Percentiles rank a stretch among this genome's conserved stretches.
These are phyloP conservation scores for Ceratoteleas bidentatus DNA, from an alignment of 1,140 invertebrate species.

Conservation along the genomic window DNA sequence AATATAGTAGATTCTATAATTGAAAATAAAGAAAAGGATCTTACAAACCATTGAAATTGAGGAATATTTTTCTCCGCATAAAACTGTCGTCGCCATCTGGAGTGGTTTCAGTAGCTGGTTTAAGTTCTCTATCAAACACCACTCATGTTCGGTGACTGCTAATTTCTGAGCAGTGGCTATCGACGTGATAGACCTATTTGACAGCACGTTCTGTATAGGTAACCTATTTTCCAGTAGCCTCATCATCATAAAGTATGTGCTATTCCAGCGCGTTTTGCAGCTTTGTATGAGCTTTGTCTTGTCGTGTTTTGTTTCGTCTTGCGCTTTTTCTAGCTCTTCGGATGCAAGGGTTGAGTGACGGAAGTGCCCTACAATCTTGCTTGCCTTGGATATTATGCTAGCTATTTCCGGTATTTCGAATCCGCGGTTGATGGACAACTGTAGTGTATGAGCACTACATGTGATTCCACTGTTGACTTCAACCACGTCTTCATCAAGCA, in stretches of 20 bases:
- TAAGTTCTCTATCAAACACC: background rate
- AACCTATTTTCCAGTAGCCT: background rate
- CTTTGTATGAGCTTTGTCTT: background rate
- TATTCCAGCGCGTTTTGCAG: slow-evolving; percentile 1
- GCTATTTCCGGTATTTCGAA: background rate
- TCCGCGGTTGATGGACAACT: background rate
- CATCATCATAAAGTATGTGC: background rate
- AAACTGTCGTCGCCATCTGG: background rate
- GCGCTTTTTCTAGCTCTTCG: background rate
- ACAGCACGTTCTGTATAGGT: slow-evolving; percentile 2
- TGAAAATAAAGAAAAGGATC: too few species aligned
- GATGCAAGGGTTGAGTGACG: background rate
- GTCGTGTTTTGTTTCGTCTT: background rate
- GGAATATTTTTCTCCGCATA: background rate
- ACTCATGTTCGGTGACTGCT: background rate
- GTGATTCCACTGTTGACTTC: background rate
- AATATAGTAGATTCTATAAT: too few species aligned
- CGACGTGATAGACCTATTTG: background rate
- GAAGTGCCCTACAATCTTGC: slow-evolving; percentile 6
- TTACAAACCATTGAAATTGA: background rate
- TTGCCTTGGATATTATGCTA: background rate
- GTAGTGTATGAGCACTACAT: background rate
- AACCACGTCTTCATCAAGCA: background rate
- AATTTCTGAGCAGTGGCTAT: background rate
- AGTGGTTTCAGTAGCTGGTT: background rate